Base-by-base conservation (phyloP, 1,140 invertebrate genomes). In the Drosophila murphyi region DNA sequence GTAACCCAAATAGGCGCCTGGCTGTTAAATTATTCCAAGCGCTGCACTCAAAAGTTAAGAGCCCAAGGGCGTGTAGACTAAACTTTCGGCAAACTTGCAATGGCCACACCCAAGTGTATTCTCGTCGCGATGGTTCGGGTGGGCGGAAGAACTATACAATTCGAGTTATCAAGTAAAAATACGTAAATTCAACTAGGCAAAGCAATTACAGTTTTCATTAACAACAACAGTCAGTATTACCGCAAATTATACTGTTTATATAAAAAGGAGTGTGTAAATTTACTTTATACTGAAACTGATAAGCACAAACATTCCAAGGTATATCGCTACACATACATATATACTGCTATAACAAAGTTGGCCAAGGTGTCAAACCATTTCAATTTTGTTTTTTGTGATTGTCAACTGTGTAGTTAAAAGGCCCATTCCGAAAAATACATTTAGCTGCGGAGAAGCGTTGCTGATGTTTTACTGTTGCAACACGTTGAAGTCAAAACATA, bases 1-100 rank as follows among this genome's bases (percentile, higher is more conserved):
- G 56, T 43, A 34, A 6, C 72, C 60, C 37, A 52, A 78, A 72
- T 60, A 55, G 61, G 56, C 67, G 56, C 31, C 68, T 41, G 69
- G 34, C 68, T 78, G 68, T 67, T 78, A 72, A 78, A 78, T 78
- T 78, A 78, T 78, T 76, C 76, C 62, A 72, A 72, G 62, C 61
- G 52, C 51, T 76, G 76, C 68, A 56, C 73, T 72, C 51, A 62
- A 32, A 62, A 78, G 60, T 78, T 75, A 60, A 6, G 41, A 63
- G 47, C 69, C 41, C 29, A 35, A 52, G 48, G 62, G 34, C 73
- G 72, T 32, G 67, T 52, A 45, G 28, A 43, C 39, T 50, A 57
- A 77, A 76, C 72, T 78, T 72, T 76, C 35, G 61, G 35, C 51
- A 56, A 72, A 78, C 76, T 76, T 78, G 48, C 50, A 55, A 31